A percentile compares a stretch with the other conserved stretches of the same genome.
Evolutionary conservation across 1,140 invertebrate genomes (phyloP).

Genomic region (Popillia japonica): DNA sequence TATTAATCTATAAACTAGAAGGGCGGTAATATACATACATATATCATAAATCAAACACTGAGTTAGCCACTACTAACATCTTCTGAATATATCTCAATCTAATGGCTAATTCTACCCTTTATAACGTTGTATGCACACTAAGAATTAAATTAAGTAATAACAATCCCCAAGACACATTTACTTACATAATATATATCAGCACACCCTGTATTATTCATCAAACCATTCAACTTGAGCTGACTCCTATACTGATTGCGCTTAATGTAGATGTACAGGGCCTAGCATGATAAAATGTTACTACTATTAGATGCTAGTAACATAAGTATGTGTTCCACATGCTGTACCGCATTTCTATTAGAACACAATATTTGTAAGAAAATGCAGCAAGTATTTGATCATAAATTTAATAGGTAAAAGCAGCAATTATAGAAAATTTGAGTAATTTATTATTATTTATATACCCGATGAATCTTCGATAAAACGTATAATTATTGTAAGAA

Average conservation of each 20-base stretch:
- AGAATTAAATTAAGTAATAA: constrained; percentile 32
- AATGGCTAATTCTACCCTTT: constrained; percentile 26
- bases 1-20: constrained; percentile 28
- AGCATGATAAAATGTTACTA: not conserved
- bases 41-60: constrained; percentile 19
- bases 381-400: too few species aligned
- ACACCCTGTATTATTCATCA: not conserved
- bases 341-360: too few species aligned
- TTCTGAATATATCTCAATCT: not conserved
- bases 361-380: too few species aligned
- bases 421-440: too few species aligned
- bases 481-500: too few species aligned
- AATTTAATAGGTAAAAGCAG: too few species aligned
- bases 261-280: not conserved
- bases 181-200: constrained; percentile 4
- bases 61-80: constrained; percentile 8
- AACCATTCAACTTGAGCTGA: not conserved
- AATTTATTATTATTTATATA: too few species aligned
- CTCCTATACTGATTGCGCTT: not conserved
- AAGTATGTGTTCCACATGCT: too few species aligned
- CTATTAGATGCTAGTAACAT: too few species aligned
- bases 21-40: not conserved
- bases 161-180: not conserved
- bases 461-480: too few species aligned
- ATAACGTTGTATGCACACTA: constrained; percentile 35